These are phyloP conservation scores for Drosophila parabipectinata DNA, from an alignment of 1,140 invertebrate genomes.

Conservation along the genomic window DNA sequence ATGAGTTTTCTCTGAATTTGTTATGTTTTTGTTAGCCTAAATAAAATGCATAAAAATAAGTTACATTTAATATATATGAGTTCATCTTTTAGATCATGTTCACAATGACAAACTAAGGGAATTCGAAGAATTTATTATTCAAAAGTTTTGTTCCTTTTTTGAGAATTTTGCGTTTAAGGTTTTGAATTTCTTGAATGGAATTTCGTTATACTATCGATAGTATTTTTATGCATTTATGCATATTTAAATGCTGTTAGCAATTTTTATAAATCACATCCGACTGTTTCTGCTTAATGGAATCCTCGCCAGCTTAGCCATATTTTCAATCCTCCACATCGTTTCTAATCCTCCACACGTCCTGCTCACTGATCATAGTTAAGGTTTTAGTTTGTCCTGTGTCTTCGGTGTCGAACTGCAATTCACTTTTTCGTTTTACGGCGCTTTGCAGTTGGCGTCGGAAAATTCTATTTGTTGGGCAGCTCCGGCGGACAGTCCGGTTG, in stretches of 20 bases:
- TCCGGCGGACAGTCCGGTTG: slow-evolving; percentile 96
- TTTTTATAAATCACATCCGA: slow-evolving; percentile 77
- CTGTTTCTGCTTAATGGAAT: slow-evolving; percentile 69
- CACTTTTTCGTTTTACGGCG: slow-evolving; percentile 82
- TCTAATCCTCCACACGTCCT: not conserved
- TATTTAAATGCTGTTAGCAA: slow-evolving; percentile 82
- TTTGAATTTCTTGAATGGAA: slow-evolving; percentile 43
- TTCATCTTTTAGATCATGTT: slow-evolving; percentile 75
- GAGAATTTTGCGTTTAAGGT: slow-evolving; percentile 51
- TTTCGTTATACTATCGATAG: slow-evolving; percentile 57
- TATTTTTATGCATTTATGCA: slow-evolving; percentile 80
- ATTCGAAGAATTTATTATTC: slow-evolving; percentile 45
- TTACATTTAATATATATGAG: slow-evolving; percentile 65
- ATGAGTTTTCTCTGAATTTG: slow-evolving; percentile 61
- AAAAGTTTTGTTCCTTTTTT: slow-evolving; percentile 29
- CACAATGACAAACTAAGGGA: slow-evolving; percentile 71
- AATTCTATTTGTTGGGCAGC: slow-evolving; percentile 89
- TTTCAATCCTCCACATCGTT: not conserved
- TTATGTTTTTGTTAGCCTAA: slow-evolving; percentile 74
- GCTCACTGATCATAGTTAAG: slow-evolving; percentile 34
- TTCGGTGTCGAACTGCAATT: slow-evolving; percentile 74
- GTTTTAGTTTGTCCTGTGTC: slow-evolving; percentile 43
- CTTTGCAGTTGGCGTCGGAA: slow-evolving; percentile 83
- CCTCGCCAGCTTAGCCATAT: slow-evolving; percentile 11
- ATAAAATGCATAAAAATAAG: slow-evolving; percentile 81